Evolutionary conservation across 2,797 vertebrate genomes (phyloP).

Genomic region (Danio albolineatus): DNA sequence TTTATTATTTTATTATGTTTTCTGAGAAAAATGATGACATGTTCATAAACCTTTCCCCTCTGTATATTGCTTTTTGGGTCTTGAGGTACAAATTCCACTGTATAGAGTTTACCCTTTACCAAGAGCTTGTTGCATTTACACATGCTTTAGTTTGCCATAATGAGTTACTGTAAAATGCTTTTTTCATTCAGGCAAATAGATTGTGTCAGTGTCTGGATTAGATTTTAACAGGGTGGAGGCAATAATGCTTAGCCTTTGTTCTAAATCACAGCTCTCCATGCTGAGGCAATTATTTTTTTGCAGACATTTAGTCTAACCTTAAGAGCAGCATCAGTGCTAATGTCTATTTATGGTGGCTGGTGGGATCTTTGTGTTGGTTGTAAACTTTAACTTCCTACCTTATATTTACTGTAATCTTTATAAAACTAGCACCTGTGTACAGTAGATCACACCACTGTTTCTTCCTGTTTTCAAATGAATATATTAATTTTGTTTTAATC

Average conservation of each 20-base stretch:
- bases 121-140: not conserved
- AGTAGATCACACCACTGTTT: conserved; percentile 21
- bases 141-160: not conserved
- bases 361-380: conserved; percentile 37
- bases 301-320: not conserved
- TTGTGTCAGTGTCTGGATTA: not conserved
- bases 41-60: too few relatives aligned
- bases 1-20: too few relatives aligned
- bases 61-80: not conserved
- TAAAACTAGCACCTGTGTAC: not conserved
- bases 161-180: not conserved
- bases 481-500: conserved; percentile 12
- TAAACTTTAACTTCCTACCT: conserved; percentile 26
- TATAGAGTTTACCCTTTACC: conserved; percentile 1
- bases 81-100: not conserved
- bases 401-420: conserved; percentile 13
- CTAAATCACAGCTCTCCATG: not conserved
- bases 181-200: not conserved
- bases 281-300: not conserved
- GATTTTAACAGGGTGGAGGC: not conserved
- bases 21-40: too few relatives aligned
- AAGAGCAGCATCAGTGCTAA: conserved; percentile 7
- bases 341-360: conserved; percentile 8
- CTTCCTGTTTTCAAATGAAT: conserved; percentile 47
- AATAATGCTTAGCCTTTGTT: not conserved